Conservation (phyloP, 2,113 vertebrate genomes). For the Brachionichthys hirsutus region DNA sequence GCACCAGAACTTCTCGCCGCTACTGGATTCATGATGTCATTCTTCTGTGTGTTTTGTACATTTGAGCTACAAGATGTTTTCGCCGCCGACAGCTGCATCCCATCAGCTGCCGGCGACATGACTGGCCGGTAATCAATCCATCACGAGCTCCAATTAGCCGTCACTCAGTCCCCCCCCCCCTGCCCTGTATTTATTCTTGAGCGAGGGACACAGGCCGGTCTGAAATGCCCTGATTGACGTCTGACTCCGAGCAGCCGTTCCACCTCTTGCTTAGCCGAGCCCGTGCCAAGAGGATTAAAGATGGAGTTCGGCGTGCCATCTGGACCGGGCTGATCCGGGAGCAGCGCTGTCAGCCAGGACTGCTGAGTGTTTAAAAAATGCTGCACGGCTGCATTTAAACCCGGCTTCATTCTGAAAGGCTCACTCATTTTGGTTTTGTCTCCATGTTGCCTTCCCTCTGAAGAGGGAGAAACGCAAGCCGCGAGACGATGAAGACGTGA, state of each 20-base stretch:
- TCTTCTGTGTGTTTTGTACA: too few species aligned
- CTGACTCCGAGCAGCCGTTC: conserved; percentile 70
- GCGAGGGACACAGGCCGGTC: conserved; percentile 9
- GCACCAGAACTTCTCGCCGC: too few species aligned
- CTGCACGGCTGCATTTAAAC: conserved; percentile 52
- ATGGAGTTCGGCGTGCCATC: conserved; percentile 73
- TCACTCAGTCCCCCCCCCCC: conserved; percentile 7
- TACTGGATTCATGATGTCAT: too few species aligned
- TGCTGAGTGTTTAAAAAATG: conserved; percentile 56
- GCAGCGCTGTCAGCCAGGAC: conserved; percentile 57
- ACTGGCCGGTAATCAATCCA: background rate
- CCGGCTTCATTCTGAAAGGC: conserved; percentile 24
- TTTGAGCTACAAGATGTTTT: too few species aligned
- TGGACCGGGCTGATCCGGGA: conserved; percentile 73
- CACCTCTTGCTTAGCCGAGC: conserved; percentile 64
- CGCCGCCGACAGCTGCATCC: background rate
- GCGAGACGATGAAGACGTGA: background rate
- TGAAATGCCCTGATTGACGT: conserved; percentile 61
- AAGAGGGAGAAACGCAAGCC: background rate
- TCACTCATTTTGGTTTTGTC: background rate
- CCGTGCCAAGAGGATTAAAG: conserved; percentile 76
- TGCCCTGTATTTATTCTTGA: background rate
- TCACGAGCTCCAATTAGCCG: conserved; percentile 34
- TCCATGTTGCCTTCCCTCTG: too few species aligned
- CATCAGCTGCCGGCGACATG: background rate